Percentiles rank a stretch among this genome's conserved stretches.
Conservation (phyloP, 2,888 invertebrate genomes). For the Yponomeuta malinellus region DNA sequence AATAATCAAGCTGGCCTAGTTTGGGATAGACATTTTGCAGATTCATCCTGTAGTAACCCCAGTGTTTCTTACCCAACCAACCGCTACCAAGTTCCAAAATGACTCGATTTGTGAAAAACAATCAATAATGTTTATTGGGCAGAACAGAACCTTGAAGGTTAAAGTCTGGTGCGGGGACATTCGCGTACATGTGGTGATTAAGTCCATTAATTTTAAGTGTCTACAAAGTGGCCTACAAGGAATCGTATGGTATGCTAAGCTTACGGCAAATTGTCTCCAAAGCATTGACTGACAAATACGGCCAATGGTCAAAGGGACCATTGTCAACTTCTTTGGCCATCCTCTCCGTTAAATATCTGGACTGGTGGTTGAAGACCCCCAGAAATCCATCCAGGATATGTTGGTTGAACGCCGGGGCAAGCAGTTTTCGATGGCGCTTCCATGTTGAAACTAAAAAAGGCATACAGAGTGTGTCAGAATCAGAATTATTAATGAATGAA, state of each 20-base stretch:
- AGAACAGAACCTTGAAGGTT: too few relatives aligned
- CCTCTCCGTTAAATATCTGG: constrained; percentile 5
- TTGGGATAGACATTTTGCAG: too few relatives aligned
- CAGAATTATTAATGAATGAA: not conserved
- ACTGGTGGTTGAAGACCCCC: constrained; percentile 16
- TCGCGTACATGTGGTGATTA: too few relatives aligned
- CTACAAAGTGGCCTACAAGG: too few relatives aligned
- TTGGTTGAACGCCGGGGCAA: constrained; percentile 20
- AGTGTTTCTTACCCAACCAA: too few relatives aligned
- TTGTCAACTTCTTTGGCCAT: constrained; percentile 10
- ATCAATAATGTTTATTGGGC: too few relatives aligned
- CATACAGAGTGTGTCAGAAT: not conserved
- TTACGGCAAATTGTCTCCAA: constrained; percentile 18
- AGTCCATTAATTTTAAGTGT: too few relatives aligned
- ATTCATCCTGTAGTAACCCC: too few relatives aligned
- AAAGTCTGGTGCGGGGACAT: too few relatives aligned
- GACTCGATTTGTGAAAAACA: too few relatives aligned
- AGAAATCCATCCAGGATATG: constrained; percentile 18
- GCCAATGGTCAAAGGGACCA: constrained; percentile 12
- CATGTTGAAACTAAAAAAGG: constrained; percentile 20
- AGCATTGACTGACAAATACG: constrained; percentile 12
- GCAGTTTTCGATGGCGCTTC: constrained; percentile 19
- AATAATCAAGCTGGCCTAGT: too few relatives aligned
- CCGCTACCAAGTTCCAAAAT: too few relatives aligned
- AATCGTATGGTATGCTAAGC: not conserved